Evolutionary conservation across 2,888 invertebrate genomes (phyloP).

Genomic region (Polyommatus iphigenia): DNA sequence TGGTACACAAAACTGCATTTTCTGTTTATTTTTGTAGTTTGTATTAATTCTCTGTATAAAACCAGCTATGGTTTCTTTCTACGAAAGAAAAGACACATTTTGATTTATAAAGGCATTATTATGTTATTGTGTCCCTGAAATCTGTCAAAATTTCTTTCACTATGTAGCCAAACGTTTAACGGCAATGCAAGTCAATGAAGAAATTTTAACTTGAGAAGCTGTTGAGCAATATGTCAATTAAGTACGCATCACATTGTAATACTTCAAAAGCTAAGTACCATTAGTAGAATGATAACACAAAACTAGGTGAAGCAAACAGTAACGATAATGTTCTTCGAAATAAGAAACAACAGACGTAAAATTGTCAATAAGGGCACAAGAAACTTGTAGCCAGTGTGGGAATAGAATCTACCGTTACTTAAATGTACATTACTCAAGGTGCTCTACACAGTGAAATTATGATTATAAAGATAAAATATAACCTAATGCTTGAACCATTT

Average conservation of each 20-base stretch:
- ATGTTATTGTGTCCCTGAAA: no score
- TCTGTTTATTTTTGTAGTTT: not conserved
- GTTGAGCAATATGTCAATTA: not conserved
- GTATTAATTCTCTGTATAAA: not conserved
- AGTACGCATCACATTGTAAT: not conserved
- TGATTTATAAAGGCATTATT: no score
- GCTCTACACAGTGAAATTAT: no score
- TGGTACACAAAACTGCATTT: not conserved
- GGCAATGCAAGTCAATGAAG: not conserved
- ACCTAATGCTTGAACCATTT: no score
- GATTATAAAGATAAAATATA: no score
- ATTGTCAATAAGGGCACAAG: not conserved
- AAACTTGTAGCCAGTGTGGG: no score
- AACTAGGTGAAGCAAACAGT: not conserved
- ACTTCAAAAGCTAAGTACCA: slow-evolving; percentile 3
- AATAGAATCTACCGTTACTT: no score
- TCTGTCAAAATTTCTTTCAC: no score
- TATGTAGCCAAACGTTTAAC: no score
- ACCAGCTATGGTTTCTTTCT: no score
- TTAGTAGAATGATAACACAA: slow-evolving; percentile 1
- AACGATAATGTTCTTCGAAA: not conserved
- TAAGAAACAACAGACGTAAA: not conserved
- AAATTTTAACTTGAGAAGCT: not conserved
- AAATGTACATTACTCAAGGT: no score
- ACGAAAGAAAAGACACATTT: no score